Percentiles rank a stretch among this genome's conserved stretches.
Conservation (phyloP, 2,888 invertebrate species). For the Spialia ferax region DNA sequence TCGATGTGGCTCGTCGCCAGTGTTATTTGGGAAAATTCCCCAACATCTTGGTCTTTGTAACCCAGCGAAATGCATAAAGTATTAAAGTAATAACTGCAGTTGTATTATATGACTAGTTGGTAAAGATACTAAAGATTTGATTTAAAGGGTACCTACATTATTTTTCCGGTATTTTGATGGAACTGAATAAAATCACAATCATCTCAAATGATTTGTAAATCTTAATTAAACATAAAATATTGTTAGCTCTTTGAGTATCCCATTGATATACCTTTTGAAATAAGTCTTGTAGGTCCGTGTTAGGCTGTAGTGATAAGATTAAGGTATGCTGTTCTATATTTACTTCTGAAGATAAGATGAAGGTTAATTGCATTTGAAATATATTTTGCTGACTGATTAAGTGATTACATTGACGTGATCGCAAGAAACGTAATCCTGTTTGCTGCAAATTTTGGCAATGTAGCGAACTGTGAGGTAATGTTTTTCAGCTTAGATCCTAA, state of each 20-base stretch:
- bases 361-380: slow-evolving; percentile 58
- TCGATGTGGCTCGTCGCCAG: slow-evolving; percentile 59
- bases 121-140: too few relatives aligned
- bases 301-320: not conserved
- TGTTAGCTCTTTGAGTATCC: not conserved
- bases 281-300: not conserved
- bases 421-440: slow-evolving; percentile 12
- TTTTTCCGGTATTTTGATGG: too few relatives aligned
- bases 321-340: slow-evolving; percentile 59
- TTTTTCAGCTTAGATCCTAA: slow-evolving; percentile 14
- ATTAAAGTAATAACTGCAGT: not conserved
- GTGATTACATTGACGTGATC: slow-evolving; percentile 20
- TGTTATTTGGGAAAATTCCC: slow-evolving; percentile 52
- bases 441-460: slow-evolving; percentile 1
- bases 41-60: not conserved
- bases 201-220: not conserved
- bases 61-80: not conserved
- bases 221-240: not conserved
- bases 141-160: too few relatives aligned
- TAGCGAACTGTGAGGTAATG: slow-evolving; percentile 22
- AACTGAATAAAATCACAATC: too few relatives aligned
- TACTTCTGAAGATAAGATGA: slow-evolving; percentile 68
- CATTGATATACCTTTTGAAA: too few relatives aligned
- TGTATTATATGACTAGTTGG: not conserved
- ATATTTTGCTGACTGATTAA: slow-evolving; percentile 38